Conservation (phyloP, 1,140 invertebrate species). For the Alviniconcha marisindica region DNA sequence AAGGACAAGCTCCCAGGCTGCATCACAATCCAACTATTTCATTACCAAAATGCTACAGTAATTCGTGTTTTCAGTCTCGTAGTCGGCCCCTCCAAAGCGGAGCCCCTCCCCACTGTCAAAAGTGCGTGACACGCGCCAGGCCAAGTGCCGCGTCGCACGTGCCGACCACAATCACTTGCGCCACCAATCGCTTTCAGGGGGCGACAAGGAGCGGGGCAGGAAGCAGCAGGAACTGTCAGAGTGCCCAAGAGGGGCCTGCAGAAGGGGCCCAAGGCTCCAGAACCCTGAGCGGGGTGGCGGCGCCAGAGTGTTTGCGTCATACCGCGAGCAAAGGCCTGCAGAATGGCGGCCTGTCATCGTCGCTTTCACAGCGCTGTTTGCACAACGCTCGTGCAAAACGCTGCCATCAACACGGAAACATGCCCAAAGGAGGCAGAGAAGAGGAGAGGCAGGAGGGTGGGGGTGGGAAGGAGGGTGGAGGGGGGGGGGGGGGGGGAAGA, state of each 20-base stretch:
- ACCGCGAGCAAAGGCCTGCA: too few species aligned
- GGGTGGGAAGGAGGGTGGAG: not conserved
- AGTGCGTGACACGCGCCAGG: not conserved
- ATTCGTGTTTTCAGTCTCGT: not conserved
- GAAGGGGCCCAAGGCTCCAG: too few species aligned
- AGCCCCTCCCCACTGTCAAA: not conserved
- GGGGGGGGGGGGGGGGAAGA: not conserved
- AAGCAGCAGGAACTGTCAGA: not conserved
- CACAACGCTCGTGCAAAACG: not conserved
- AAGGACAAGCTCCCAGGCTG: not conserved
- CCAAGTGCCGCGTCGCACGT: not conserved
- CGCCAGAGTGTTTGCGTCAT: too few species aligned
- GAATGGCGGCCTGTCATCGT: too few species aligned
- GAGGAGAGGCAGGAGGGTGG: not conserved
- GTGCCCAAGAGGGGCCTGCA: not conserved
- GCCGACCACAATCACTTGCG: not conserved
- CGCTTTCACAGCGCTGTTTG: too few species aligned
- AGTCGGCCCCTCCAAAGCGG: too few species aligned
- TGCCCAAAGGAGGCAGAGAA: not conserved
- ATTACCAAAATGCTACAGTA: not conserved
- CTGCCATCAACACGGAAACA: not conserved
- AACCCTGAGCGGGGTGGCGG: too few species aligned
- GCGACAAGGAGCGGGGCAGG: not conserved
- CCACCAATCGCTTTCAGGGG: slow-evolving; percentile 20
- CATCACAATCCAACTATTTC: too few species aligned